Base-by-base conservation (phyloP, 2,888 invertebrate species). In the Cephus spinipes region DNA sequence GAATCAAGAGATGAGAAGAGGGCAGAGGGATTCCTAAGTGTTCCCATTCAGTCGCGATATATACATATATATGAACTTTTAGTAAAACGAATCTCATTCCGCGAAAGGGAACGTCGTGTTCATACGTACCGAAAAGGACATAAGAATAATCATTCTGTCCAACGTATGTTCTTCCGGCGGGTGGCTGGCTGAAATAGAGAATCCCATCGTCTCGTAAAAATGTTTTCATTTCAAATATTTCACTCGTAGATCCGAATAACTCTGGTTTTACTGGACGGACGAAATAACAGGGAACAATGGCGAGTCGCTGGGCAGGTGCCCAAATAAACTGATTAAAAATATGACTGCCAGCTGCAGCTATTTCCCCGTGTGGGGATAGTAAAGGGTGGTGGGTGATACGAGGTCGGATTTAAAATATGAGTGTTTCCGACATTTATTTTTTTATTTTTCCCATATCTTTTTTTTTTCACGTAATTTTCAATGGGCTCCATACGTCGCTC, bases 301-400 rank as follows among this genome's bases (percentile, higher is more conserved):
- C 34, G 55, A 32, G 40, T 71, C 40, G 40, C 74, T 23, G 30
- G 73, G 71, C 73, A 78, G 77, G 76, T 76, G 69, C 73, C 73
- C 75, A 34, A 32, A 79, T 79, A 79, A 78, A 76, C 73, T 74
- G 77, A 79, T 79, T 40, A 76, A 79, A 79, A 79, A 78, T 79
- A 77, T 73, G 73, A 40, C 40, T n/a, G 68, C 69, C 76, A 55
- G 32, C 23, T 11, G 73, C 73, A 36, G 69, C 35, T 77, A 74
- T 77, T 73, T 55, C 1, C 2, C 40, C 9, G 55, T 55, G 23
- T 2, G 4, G 40, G 12, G 12, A 31, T 33, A 12, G 36, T 36
- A 4, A 4, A 0, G 4, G 12, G 12, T 12, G 36, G 36, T 12
- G 12, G 40, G 15, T 15, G 40, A 6, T 6, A 40, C 0, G 36